Percentiles rank a stretch among this genome's conserved stretches.
Conservation (phyloP, 2,797 vertebrate genomes). For the Sphaeramia orbicularis region DNA sequence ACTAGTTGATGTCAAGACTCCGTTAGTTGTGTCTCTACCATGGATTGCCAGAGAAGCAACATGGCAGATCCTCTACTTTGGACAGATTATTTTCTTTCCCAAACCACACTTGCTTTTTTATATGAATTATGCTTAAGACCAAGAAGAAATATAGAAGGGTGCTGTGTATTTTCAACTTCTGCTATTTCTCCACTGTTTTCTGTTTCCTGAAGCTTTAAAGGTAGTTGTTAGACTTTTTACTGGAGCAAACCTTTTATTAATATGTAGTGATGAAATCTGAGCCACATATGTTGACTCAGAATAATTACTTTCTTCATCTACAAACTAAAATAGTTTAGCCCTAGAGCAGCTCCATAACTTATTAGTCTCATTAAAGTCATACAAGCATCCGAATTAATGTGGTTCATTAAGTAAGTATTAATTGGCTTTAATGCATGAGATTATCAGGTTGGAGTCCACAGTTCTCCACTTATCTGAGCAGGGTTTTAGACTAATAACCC, state of each 20-base stretch:
- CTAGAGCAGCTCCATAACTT: slow-evolving; percentile 52
- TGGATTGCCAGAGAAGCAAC: no score
- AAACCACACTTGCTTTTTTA: no score
- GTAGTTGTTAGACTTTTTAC: not conserved
- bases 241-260: slow-evolving; percentile 1
- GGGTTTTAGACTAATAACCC: slow-evolving; percentile 20
- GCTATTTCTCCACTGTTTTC: no score
- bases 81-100: no score
- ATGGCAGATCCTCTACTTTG: no score
- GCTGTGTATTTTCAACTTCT: no score
- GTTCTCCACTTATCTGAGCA: not conserved
- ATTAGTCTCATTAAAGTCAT: slow-evolving; percentile 57
- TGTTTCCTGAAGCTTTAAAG: not conserved
- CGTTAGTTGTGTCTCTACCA: no score
- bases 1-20: no score
- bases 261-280: slow-evolving; percentile 20
- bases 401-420: slow-evolving; percentile 54
- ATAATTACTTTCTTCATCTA: slow-evolving; percentile 16
- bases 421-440: slow-evolving; percentile 48
- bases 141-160: no score
- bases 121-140: no score
- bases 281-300: slow-evolving; percentile 21
- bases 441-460: slow-evolving; percentile 17
- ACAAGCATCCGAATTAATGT: slow-evolving; percentile 46
- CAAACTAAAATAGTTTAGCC: slow-evolving; percentile 44